These are phyloP conservation scores for Polypedilum pembai DNA, from an alignment of 1,140 invertebrate species.

Conservation along the genomic window DNA sequence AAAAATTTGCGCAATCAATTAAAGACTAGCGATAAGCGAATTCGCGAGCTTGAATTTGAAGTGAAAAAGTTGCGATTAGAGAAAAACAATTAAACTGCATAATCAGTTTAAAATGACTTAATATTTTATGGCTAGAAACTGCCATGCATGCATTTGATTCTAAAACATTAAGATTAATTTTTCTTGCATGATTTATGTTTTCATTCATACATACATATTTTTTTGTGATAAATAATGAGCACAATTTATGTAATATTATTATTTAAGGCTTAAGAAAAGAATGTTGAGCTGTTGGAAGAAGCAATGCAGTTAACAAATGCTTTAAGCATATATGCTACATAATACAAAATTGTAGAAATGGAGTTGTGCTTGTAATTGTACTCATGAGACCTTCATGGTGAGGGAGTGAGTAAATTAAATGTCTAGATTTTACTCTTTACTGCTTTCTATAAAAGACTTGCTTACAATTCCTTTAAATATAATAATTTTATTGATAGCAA, in stretches of 20 bases:
- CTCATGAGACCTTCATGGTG: not conserved
- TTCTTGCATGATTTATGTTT: not conserved
- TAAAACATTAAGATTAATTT: not conserved
- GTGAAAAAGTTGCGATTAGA: slow-evolving; percentile 26
- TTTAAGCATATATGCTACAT: not conserved
- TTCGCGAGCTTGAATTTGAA: slow-evolving; percentile 60
- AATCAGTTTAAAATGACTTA: not conserved
- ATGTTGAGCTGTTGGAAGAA: not conserved
- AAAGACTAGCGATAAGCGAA: slow-evolving; percentile 62
- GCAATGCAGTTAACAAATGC: not conserved
- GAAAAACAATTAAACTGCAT: not conserved
- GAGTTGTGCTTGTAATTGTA: not conserved
- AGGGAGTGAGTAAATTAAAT: not conserved
- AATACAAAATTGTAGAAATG: not conserved
- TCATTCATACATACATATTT: not conserved
- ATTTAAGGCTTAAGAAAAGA: not conserved
- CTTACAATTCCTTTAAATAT: too few species aligned
- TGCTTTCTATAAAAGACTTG: too few species aligned
- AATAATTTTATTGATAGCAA: too few species aligned
- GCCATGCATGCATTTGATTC: not conserved
- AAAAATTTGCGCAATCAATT: slow-evolving; percentile 65
- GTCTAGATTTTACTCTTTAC: not conserved
- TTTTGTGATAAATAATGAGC: slow-evolving; percentile 17
- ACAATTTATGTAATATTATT: not conserved
- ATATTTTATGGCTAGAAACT: not conserved